These are phyloP conservation scores for Phylloscopus trochiloides DNA, from an alignment of 2,113 vertebrate genomes.

Conservation along the genomic window DNA sequence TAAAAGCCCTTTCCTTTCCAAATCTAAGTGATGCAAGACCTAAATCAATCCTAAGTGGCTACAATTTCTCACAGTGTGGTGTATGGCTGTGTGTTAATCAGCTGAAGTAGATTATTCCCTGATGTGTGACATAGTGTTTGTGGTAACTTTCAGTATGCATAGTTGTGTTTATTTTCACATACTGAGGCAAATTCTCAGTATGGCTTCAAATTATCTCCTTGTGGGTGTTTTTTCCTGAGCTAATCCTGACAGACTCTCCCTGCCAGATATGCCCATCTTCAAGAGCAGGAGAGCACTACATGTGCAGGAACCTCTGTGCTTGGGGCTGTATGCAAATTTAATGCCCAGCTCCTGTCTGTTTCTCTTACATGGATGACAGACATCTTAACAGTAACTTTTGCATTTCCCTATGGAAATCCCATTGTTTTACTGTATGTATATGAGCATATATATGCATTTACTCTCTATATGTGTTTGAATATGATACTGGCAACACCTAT, in stretches of 20 bases:
- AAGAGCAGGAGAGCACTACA: conserved; percentile 68
- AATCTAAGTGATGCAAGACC: conserved; percentile 52
- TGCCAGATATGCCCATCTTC: conserved; percentile 80
- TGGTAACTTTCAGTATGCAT: conserved; percentile 62
- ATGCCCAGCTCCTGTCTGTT: conserved; percentile 79
- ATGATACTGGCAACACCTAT: conserved; percentile 32
- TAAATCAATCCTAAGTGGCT: conserved; percentile 72
- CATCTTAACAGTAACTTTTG: conserved; percentile 72
- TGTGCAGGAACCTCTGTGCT: conserved; percentile 73
- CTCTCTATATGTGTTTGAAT: conserved; percentile 37
- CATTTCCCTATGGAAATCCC: conserved; percentile 68
- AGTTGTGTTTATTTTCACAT: conserved; percentile 78
- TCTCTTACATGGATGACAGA: conserved; percentile 77
- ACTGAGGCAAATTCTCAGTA: conserved; percentile 76
- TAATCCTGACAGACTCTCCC: conserved; percentile 79
- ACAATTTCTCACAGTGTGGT: conserved; percentile 43
- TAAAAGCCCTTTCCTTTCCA: conserved; percentile 50
- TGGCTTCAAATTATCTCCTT: conserved; percentile 83
- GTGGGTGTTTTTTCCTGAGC: conserved; percentile 74
- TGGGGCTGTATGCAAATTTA: conserved; percentile 81
- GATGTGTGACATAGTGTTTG: conserved; percentile 49
- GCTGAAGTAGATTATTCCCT: conserved; percentile 74
- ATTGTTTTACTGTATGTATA: conserved; percentile 54
- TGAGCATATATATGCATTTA: conserved; percentile 12
- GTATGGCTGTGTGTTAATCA: conserved; percentile 73